Evolutionary conservation across 2,797 vertebrate species (phyloP).

Genomic region (Podargus strigoides): DNA sequence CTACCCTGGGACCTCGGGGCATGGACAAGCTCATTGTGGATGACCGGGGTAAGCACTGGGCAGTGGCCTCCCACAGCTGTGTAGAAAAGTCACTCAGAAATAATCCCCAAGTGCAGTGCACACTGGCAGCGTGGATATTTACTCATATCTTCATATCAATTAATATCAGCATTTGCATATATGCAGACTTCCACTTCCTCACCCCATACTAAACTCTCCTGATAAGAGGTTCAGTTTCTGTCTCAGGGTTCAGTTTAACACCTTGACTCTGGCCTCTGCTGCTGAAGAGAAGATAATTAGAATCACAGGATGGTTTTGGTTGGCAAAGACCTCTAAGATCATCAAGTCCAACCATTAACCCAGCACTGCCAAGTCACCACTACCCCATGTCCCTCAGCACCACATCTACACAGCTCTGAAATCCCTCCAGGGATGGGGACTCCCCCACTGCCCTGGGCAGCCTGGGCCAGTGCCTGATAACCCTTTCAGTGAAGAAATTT

Average conservation of each 20-base stretch:
- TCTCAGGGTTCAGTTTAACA: fast-evolving
- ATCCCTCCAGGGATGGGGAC: too few species aligned
- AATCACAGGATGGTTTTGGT: too few species aligned
- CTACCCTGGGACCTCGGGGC: conserved; percentile 93
- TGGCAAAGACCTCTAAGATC: too few species aligned
- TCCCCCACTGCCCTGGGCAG: too few species aligned
- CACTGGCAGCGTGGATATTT: fast-evolving
- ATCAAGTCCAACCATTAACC: too few species aligned
- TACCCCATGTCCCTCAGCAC: too few species aligned
- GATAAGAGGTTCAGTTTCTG: fast-evolving
- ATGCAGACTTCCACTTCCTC: too few species aligned
- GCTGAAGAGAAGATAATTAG: too few species aligned
- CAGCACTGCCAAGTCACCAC: too few species aligned
- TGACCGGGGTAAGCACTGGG: conserved; percentile 45
- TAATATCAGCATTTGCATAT: neutral
- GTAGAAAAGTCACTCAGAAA: fast-evolving
- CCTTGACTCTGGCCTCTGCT: neutral
- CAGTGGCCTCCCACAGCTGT: fast-evolving
- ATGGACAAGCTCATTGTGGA: conserved; percentile 99
- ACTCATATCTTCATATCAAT: fast-evolving
- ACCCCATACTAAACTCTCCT: fast-evolving
- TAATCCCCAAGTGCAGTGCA: neutral
- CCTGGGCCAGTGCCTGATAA: too few species aligned
- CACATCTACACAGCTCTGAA: too few species aligned
- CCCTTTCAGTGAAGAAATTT: too few species aligned